Conservation (phyloP, 2,888 invertebrate genomes). For the Osedax fenrisi region DNA sequence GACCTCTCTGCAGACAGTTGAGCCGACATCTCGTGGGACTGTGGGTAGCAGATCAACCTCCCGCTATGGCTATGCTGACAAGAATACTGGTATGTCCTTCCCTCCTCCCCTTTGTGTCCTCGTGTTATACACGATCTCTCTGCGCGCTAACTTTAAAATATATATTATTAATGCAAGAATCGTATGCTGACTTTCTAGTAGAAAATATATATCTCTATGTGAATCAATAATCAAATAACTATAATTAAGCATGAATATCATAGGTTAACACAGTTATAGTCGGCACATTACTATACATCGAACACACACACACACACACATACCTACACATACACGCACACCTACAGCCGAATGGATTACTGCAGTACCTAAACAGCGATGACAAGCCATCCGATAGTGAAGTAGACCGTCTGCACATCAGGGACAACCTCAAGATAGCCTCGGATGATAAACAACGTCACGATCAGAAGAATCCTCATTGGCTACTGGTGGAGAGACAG, state of each 20-base stretch:
- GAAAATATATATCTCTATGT: too few relatives aligned
- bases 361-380: slow-evolving; percentile 79
- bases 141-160: too few relatives aligned
- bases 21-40: slow-evolving; percentile 84
- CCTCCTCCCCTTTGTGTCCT: not conserved
- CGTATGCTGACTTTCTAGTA: too few relatives aligned
- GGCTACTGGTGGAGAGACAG: slow-evolving; percentile 50
- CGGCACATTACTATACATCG: too few relatives aligned
- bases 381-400: slow-evolving; percentile 60
- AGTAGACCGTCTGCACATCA: slow-evolving; percentile 52
- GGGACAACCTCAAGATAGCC: slow-evolving; percentile 89
- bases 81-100: slow-evolving; percentile 66
- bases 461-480: slow-evolving; percentile 42
- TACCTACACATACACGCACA: too few relatives aligned
- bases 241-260: too few relatives aligned
- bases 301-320: too few relatives aligned
- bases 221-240: not conserved
- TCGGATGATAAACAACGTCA: slow-evolving; percentile 52
- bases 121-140: too few relatives aligned
- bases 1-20: slow-evolving; percentile 60
- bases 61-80: slow-evolving; percentile 71
- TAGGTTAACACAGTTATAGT: too few relatives aligned
- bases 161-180: too few relatives aligned
- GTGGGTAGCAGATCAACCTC: slow-evolving; percentile 87
- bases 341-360: slow-evolving; percentile 78